Percentiles rank a stretch among this genome's conserved stretches.
Evolutionary conservation across 2,113 vertebrate species (phyloP).

Genomic region (Oreochromis niloticus): DNA sequence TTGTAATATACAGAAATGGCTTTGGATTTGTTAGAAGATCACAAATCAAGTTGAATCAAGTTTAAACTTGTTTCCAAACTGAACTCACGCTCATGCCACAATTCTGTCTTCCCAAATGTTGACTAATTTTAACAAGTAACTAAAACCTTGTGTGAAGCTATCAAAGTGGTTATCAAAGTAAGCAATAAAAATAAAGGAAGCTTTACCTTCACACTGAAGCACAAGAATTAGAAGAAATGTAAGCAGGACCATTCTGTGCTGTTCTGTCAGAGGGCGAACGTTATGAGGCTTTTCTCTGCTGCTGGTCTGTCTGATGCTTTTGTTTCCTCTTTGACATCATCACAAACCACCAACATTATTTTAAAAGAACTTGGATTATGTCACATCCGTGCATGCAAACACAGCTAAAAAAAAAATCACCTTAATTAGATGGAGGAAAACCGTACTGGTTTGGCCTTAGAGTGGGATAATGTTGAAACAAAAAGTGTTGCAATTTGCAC

Average conservation of each 20-base stretch:
- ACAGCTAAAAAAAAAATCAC: background rate
- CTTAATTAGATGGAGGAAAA: background rate
- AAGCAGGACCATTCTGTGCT: background rate
- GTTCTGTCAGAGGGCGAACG: background rate
- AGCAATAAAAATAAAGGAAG: background rate
- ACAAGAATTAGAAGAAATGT: background rate
- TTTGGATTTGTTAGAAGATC: background rate
- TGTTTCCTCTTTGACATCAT: rapidly evolving
- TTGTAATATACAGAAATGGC: background rate
- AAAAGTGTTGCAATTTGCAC: background rate
- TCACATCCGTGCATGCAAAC: rapidly evolving
- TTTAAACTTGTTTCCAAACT: background rate
- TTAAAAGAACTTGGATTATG: background rate
- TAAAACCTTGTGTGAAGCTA: background rate
- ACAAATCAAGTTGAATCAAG: background rate
- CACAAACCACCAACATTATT: background rate
- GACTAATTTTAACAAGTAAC: background rate
- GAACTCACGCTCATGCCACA: background rate
- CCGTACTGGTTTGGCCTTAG: rapidly evolving
- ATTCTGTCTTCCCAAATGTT: rapidly evolving
- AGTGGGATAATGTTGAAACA: rapidly evolving
- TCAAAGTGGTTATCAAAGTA: background rate
- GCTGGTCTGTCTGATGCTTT: background rate
- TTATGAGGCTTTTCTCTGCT: background rate
- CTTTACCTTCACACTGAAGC: background rate